Base-by-base conservation (phyloP, 2,888 invertebrate genomes). In the Branchipolynoe longqiensis region DNA sequence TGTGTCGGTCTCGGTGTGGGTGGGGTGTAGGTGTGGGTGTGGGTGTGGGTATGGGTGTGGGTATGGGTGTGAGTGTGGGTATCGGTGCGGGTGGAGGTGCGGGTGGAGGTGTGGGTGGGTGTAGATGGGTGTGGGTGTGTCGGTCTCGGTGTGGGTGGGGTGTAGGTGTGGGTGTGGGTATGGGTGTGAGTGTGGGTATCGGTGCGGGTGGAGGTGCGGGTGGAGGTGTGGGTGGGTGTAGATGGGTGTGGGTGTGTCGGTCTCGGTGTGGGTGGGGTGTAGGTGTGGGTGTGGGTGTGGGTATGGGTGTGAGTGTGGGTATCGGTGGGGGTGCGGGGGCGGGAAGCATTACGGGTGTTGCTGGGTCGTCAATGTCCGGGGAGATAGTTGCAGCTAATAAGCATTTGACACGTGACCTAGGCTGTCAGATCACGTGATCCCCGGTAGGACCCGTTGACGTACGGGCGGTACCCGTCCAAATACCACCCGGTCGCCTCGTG, bases 321-420 rank as follows among this genome's bases (percentile, higher is more conserved):
- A 25, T 22, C n/a, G 22, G 25, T 14, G 25, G 2, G 56, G 56
- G 3, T 56, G 12, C 2, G 25, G 6, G n/a, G 3, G 22, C n/a
- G 56, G 56, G n/a, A n/a, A n/a, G n/a, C n/a, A n/a, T n/a, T 12
- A 25, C 25, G 25, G 36, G 36, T 69, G 38, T 33, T 69, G 38
- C 25, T 69, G 14, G 62, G 3, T 38, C 69, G 38, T 18, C 38
- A n/a, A n/a, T n/a, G n/a, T n/a, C n/a, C n/a, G n/a, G n/a, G n/a
- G n/a, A n/a, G n/a, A n/a, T n/a, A 69, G 36, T 18, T 22, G 69
- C n/a, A 33, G 69, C 36, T 69, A 69, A 69, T 69, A 33, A 69
- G 69, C 69, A 38, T 33, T 69, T 69, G 69, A 69, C 69, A 69
- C 69, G 69, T 69, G 69, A 69, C 69, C 69, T 33, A 14, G 22